A percentile compares a stretch with the other conserved stretches of the same genome.
phyloP scores from a whole-genome alignment of 2,797 vertebrate genomes.

The Sebastes melanostomus region DNA sequence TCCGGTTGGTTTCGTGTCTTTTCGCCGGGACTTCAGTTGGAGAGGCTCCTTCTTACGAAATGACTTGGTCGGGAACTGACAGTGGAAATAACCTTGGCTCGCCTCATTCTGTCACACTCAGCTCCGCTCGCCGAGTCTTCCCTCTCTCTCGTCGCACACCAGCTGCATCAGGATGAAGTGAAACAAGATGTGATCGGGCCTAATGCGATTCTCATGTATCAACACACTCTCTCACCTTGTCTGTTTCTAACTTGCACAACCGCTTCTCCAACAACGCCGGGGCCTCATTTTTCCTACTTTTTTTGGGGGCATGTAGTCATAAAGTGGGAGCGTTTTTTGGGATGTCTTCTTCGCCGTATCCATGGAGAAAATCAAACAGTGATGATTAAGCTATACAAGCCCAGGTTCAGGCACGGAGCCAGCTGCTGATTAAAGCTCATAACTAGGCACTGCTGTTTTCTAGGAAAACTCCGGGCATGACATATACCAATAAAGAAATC shows the following conservation, averaged over 20 bases:
- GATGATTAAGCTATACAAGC: constrained; percentile 30
- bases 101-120: neutral
- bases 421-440: constrained; percentile 65
- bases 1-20: constrained; percentile 1
- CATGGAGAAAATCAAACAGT: constrained; percentile 72
- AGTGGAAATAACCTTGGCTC: constrained; percentile 31
- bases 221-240: constrained; percentile 17
- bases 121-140: neutral
- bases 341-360: constrained; percentile 50
- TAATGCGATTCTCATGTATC: constrained; percentile 55
- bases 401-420: constrained; percentile 53
- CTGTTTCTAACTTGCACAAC: constrained; percentile 45
- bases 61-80: neutral
- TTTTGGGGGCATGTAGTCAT: constrained; percentile 43
- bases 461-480: constrained; percentile 50
- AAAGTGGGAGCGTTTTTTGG: constrained; percentile 18
- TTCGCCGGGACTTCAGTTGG: neutral
- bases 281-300: constrained; percentile 24
- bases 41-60: neutral
- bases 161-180: constrained; percentile 19
- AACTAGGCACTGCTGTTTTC: constrained; percentile 61
- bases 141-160: neutral
- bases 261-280: constrained; percentile 1
- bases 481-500: constrained; percentile 57
- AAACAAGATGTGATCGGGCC: constrained; percentile 45